Evolutionary conservation across 2,113 vertebrate species (phyloP).

Genomic region (Lampris incognitus): DNA sequence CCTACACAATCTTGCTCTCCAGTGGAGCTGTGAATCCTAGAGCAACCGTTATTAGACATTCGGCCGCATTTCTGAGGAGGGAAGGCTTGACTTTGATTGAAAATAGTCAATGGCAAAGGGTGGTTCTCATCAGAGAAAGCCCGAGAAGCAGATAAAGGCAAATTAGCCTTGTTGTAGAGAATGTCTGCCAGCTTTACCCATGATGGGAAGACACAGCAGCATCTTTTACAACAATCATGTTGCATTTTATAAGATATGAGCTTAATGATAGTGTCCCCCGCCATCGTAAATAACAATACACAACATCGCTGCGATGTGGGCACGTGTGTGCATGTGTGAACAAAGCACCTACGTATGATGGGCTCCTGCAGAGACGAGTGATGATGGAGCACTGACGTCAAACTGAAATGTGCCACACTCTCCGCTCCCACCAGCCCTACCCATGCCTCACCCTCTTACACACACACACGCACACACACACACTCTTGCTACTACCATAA

Average conservation of each 20-base stretch:
- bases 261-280: constrained; percentile 31
- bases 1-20: constrained; percentile 40
- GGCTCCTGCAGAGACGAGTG: constrained; percentile 57
- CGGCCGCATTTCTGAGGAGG: constrained; percentile 33
- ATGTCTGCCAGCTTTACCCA: constrained; percentile 15
- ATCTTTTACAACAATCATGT: constrained; percentile 7
- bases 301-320: constrained; percentile 19
- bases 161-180: background rate
- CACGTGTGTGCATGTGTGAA: constrained; percentile 13
- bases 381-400: constrained; percentile 79
- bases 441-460: constrained; percentile 17
- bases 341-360: constrained; percentile 6
- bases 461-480: constrained; percentile 15
- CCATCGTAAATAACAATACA: constrained; percentile 39
- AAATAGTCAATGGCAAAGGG: constrained; percentile 28
- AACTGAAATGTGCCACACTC: constrained; percentile 70
- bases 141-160: constrained; percentile 8
- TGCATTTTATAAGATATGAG: constrained; percentile 16
- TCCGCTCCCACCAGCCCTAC: constrained; percentile 42
- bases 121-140: constrained; percentile 36
- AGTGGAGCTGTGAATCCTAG: constrained; percentile 24
- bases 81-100: constrained; percentile 39
- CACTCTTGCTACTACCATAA: constrained; percentile 39
- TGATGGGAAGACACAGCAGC: background rate
- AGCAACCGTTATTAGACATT: constrained; percentile 37